These are phyloP conservation scores for Tortricodes alternella DNA, from an alignment of 2,888 invertebrate species.

Conservation along the genomic window DNA sequence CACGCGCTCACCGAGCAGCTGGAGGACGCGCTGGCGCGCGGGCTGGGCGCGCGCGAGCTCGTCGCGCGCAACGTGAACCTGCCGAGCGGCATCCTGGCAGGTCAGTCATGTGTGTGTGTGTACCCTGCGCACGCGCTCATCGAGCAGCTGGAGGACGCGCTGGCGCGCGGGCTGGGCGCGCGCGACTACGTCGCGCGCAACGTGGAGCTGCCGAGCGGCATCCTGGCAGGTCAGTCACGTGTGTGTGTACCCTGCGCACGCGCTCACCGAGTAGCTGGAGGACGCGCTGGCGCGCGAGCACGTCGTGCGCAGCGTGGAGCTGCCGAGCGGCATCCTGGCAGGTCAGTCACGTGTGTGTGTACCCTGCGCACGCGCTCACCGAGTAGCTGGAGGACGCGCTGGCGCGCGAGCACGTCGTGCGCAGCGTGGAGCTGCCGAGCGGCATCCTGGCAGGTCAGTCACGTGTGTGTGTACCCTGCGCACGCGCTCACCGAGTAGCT, in stretches of 20 bases:
- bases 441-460: constrained; percentile 81
- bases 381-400: no score
- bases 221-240: constrained; percentile 75
- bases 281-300: constrained; percentile 78
- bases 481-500: no score
- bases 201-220: constrained; percentile 78
- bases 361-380: no score
- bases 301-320: constrained; percentile 75
- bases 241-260: no score
- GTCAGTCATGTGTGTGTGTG: constrained; percentile 66
- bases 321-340: constrained; percentile 80
- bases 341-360: constrained; percentile 73
- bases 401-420: constrained; percentile 74
- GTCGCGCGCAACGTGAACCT: constrained; percentile 79
- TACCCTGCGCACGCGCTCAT: no score
- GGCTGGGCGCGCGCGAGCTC: constrained; percentile 82
- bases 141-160: no score
- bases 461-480: no score
- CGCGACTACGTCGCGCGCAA: constrained; percentile 77
- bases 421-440: constrained; percentile 76
- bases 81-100: constrained; percentile 79
- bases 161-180: constrained; percentile 83
- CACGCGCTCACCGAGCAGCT: constrained; percentile 65
- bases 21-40: constrained; percentile 72
- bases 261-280: no score